Conservation (phyloP, 1,140 invertebrate genomes). For the Chrysoperla carnea region DNA sequence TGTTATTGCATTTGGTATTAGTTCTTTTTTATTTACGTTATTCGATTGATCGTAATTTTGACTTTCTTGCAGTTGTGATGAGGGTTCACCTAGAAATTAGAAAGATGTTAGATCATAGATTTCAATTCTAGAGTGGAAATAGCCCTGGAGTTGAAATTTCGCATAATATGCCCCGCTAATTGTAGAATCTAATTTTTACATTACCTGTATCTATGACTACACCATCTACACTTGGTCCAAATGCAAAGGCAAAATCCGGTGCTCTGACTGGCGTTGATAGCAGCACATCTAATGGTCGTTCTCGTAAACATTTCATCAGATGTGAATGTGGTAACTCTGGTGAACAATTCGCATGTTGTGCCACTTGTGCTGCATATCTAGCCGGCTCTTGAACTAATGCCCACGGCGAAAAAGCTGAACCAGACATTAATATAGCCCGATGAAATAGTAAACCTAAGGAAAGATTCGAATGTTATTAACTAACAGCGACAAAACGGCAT, state of each 20-base stretch:
- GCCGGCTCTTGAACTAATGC: slow-evolving; percentile 76
- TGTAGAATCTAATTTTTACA: too few species aligned
- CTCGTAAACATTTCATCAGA: slow-evolving; percentile 67
- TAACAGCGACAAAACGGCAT: background rate
- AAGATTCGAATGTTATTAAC: background rate
- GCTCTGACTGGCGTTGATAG: slow-evolving; percentile 57
- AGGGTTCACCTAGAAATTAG: slow-evolving; percentile 12
- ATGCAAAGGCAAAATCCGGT: slow-evolving; percentile 70
- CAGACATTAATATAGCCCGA: slow-evolving; percentile 85
- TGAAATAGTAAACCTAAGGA: slow-evolving; percentile 70
- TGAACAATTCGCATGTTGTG: slow-evolving; percentile 73
- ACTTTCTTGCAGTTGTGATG: slow-evolving; percentile 14
- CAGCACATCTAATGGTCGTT: slow-evolving; percentile 52
- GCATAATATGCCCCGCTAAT: too few species aligned
- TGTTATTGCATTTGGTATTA: slow-evolving; percentile 38
- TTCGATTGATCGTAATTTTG: slow-evolving; percentile 24
- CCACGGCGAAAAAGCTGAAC: slow-evolving; percentile 85
- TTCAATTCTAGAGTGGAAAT: too few species aligned
- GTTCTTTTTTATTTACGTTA: background rate
- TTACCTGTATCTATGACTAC: slow-evolving; percentile 67
- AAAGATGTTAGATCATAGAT: background rate
- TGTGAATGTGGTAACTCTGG: slow-evolving; percentile 49
- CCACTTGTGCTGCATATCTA: slow-evolving; percentile 71
- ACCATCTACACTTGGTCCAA: slow-evolving; percentile 81
- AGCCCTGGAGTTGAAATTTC: too few species aligned